phyloP scores from a whole-genome alignment of 2,888 invertebrate species.

The Branchipolynoe longqiensis region DNA sequence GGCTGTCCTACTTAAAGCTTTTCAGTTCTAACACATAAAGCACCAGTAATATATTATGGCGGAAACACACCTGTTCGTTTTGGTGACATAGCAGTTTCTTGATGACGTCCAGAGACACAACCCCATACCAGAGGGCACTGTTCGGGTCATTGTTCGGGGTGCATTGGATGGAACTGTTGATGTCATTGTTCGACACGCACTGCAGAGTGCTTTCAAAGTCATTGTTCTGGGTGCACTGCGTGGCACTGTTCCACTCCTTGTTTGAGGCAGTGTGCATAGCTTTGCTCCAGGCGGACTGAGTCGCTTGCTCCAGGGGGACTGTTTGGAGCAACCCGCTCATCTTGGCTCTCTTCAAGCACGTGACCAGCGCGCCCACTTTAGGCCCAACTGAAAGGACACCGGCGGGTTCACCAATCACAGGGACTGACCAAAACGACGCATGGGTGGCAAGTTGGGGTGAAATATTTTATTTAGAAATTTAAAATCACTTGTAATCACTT shows the following conservation, averaged over 20 bases:
- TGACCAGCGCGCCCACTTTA: slow-evolving; percentile 74
- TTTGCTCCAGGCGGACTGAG: neutral
- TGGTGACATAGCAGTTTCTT: slow-evolving; percentile 84
- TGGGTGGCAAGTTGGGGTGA: too few species aligned
- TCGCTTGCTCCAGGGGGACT: neutral
- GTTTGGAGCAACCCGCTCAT: slow-evolving; percentile 71
- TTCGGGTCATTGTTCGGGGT: neutral
- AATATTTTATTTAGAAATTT: too few species aligned
- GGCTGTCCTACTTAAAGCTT: too few species aligned
- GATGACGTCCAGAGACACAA: slow-evolving; percentile 84
- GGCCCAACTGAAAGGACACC: slow-evolving; percentile 23
- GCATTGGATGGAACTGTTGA: neutral
- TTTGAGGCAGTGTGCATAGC: neutral
- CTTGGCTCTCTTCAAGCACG: slow-evolving; percentile 76
- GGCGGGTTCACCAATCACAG: too few species aligned
- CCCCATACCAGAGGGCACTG: slow-evolving; percentile 83
- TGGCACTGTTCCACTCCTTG: neutral
- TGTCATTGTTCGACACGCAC: neutral
- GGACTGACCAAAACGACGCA: too few species aligned
- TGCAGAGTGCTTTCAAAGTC: neutral
- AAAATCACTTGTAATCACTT: too few species aligned
- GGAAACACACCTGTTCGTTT: slow-evolving; percentile 81
- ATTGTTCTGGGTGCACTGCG: neutral
- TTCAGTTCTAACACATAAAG: too few species aligned
- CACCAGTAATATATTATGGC: too few species aligned